A percentile compares a stretch with the other conserved stretches of the same genome.
Evolutionary conservation across 2,113 vertebrate genomes (phyloP).

Genomic region (Scomber colias): DNA sequence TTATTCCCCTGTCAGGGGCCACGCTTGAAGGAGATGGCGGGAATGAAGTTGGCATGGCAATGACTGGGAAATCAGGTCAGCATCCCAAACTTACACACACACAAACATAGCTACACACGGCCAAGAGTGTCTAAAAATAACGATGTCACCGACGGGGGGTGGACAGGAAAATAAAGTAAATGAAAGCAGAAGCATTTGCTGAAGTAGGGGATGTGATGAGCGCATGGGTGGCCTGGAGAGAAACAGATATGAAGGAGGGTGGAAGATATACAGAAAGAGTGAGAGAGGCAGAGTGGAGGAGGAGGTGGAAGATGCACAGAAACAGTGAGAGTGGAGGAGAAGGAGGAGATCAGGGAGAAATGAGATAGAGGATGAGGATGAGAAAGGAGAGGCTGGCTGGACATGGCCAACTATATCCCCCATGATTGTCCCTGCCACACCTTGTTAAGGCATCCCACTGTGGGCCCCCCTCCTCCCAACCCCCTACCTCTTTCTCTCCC

Average conservation of each 20-base stretch:
- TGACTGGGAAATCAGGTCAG: slow-evolving; percentile 73
- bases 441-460: slow-evolving; percentile 63
- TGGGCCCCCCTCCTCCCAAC: not conserved
- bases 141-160: slow-evolving; percentile 47
- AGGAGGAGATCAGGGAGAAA: not conserved
- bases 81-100: slow-evolving; percentile 39
- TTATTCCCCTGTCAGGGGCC: slow-evolving; percentile 52
- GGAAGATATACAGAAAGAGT: slow-evolving; percentile 23
- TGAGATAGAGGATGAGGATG: slow-evolving; percentile 25
- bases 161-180: slow-evolving; percentile 63
- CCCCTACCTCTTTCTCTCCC: not conserved
- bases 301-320: not conserved
- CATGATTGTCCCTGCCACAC: slow-evolving; percentile 65
- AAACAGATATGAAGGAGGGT: slow-evolving; percentile 30
- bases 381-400: slow-evolving; percentile 30
- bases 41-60: slow-evolving; percentile 54
- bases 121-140: slow-evolving; percentile 68
- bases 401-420: slow-evolving; percentile 24
- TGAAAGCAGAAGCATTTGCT: slow-evolving; percentile 62
- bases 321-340: slow-evolving; percentile 9
- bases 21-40: slow-evolving; percentile 39
- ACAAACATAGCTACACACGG: slow-evolving; percentile 42
- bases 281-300: slow-evolving; percentile 14
- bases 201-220: slow-evolving; percentile 57
- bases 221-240: slow-evolving; percentile 49